Evolutionary conservation across 1,140 invertebrate genomes (phyloP), one percentile per base, ranked within the genome.

Genomic region (Eurytemora carolleeae): DNA sequence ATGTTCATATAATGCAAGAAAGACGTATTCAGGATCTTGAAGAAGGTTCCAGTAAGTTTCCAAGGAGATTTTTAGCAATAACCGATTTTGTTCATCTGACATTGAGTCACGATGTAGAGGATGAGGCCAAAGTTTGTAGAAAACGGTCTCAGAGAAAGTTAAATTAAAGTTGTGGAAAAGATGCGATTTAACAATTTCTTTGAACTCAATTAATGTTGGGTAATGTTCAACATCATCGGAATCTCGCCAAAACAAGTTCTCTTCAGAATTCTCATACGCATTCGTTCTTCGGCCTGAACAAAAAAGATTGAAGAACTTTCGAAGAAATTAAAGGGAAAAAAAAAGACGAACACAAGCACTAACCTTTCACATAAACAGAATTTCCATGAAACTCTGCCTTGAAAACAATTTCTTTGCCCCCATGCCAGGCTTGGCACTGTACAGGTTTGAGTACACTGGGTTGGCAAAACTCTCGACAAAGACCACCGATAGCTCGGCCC

Each of bases 11-110:
- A 81, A 66, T 53, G 76, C 72, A n/a, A 77, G 75, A 20, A 80
- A 70, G 15, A 82, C 63, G 68, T 82, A 84, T 68, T 82, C 82
- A 66, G 80, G 77, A 66, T 82, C 79, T 66, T 82, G 78, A 3
- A 81, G 61, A 18, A 84, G 66, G 31, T 71, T 67, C 79, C 79
- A 82, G 3, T 81, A 70, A 67, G 78, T 79, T 44, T 44, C n/a
- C n/a, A 44, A 44, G n/a, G 31, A 44, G 31, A 44, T 7, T n/a
- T 44, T 44, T n/a, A 12, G 31, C n/a, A 44, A 44, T n/a, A 12
- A n/a, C n/a, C n/a, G 31, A 44, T 44, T 44, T 44, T 44, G 31
- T 12, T 7, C n/a, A n/a, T 7, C 7, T 7, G 31, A 44, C 7
- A 44, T 12, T 7, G 31, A 44, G 7, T 44, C 31, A 44, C 7